Percentiles rank a stretch among this genome's conserved stretches.
These are phyloP conservation scores for Aegotheles bennettii DNA, from an alignment of 2,113 vertebrate genomes.

Conservation along the genomic window DNA sequence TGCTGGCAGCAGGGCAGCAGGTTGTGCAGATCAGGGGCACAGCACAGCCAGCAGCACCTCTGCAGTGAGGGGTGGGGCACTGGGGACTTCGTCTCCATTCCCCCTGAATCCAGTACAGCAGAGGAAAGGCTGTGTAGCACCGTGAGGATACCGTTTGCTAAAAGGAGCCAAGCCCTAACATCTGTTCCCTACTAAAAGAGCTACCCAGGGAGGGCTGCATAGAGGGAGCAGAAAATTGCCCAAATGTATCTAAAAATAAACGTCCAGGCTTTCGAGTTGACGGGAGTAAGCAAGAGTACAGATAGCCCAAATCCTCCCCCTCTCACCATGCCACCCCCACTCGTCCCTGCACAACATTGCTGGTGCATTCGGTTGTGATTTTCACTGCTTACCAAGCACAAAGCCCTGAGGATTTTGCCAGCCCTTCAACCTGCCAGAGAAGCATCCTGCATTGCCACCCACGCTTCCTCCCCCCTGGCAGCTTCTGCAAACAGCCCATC, in stretches of 20 bases:
- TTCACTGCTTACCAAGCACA: not conserved
- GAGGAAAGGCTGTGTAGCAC: not conserved
- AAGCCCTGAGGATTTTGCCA: not conserved
- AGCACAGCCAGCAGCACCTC: fast-evolving
- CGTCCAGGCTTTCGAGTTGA: not conserved
- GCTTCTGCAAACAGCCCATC: not conserved
- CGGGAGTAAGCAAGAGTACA: not conserved
- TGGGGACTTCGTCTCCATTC: not conserved
- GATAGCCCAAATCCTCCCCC: not conserved
- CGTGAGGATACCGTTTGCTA: fast-evolving
- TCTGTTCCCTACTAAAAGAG: not conserved
- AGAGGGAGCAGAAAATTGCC: not conserved
- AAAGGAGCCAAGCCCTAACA: not conserved
- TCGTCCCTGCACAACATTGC: fast-evolving
- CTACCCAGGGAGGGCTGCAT: not conserved
- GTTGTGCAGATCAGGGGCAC: fast-evolving
- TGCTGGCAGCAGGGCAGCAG: not conserved
- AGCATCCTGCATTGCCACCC: not conserved
- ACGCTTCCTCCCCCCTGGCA: not conserved
- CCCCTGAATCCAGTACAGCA: not conserved
- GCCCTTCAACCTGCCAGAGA: not conserved
- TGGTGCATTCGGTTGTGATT: not conserved
- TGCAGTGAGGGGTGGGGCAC: fast-evolving
- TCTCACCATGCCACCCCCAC: fast-evolving
- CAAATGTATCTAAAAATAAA: not conserved